Evolutionary conservation across 1,140 invertebrate genomes (phyloP).

Genomic region (Diploscapter pachys): DNA sequence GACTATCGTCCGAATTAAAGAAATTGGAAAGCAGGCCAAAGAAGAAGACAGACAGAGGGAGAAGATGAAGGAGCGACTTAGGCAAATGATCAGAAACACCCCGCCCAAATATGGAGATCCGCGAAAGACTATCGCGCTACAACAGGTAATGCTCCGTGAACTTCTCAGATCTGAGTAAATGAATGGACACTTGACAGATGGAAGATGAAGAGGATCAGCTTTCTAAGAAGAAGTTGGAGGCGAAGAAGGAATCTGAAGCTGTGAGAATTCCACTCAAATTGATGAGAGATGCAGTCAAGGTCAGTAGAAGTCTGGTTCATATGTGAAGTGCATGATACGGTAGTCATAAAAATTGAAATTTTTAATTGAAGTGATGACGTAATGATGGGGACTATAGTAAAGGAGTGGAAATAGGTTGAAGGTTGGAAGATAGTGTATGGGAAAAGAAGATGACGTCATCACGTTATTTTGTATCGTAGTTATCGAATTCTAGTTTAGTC

Average conservation of each 20-base stretch:
- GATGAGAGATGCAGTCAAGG: slow-evolving; percentile 48
- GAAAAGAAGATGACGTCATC: too few relatives aligned
- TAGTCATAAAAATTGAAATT: too few relatives aligned
- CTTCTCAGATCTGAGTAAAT: background rate
- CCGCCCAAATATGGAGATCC: slow-evolving; percentile 32
- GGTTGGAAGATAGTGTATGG: too few relatives aligned
- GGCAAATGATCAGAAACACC: slow-evolving; percentile 35
- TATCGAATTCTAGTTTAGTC: background rate
- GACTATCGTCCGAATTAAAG: slow-evolving; percentile 26
- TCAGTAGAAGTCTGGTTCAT: too few relatives aligned
- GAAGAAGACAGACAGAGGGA: slow-evolving; percentile 33
- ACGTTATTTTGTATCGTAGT: too few relatives aligned
- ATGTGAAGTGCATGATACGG: too few relatives aligned
- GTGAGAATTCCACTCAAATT: slow-evolving; percentile 36
- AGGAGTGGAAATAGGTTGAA: background rate
- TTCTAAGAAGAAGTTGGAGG: slow-evolving; percentile 21
- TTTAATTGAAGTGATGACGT: too few relatives aligned
- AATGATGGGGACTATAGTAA: too few relatives aligned
- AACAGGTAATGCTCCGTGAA: slow-evolving; percentile 10
- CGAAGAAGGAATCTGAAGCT: slow-evolving; percentile 31
- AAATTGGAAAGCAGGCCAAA: slow-evolving; percentile 30
- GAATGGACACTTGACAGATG: slow-evolving; percentile 10
- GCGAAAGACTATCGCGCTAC: slow-evolving; percentile 26
- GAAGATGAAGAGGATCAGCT: slow-evolving; percentile 26
- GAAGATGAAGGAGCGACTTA: slow-evolving; percentile 33